Base-by-base conservation (phyloP, 2,888 invertebrate genomes). In the Cataglyphis rosenhaueri region DNA sequence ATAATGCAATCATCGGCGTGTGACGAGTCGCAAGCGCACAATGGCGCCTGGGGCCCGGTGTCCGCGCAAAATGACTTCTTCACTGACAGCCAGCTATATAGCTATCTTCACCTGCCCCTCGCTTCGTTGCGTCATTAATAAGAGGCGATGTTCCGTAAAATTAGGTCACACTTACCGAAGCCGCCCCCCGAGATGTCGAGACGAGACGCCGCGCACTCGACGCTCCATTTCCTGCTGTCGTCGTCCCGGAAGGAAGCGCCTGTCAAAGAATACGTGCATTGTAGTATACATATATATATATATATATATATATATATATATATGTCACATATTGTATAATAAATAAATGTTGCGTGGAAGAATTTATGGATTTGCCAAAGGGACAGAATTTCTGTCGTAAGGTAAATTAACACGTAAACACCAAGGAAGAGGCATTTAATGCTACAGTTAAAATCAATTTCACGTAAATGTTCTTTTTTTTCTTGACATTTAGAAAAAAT, bases 81-180 rank as follows among this genome's bases (percentile, higher is more conserved):
- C 87, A 64, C 79, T 84, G 84, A 83, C 87, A 87, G 84, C 66
- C 84, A 73, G 89, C 89, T 87, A 87, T 52, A 52, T 87, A 83
- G 88, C 88, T 87, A 44, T 76, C 74, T 57, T 74, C 73, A 68
- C 82, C 78, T 61, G 41, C 78, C 64, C 59, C 29, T 55, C 57
- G 78, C 76, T 55, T 52, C 52, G 41, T 70, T 59, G 75, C 76
- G 88, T 89, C 93, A 92, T 94, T 93, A 93, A 93, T 93, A 93
- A 93, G 92, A 92, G 87, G 91, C 92, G 92, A 94, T 93, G 93
- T 93, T 88, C 92, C 93, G 93, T 92, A 93, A 94, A 94, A 94
- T 93, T 93, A 94, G 92, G 91, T 92, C 91, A 91, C 92, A 93
- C 91, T 92, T 92, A 86, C 84, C 65, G n/a, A 57, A 18, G 29